Evolutionary conservation across 1,140 invertebrate genomes (phyloP).

Genomic region (Luehdorfia chinensis): DNA sequence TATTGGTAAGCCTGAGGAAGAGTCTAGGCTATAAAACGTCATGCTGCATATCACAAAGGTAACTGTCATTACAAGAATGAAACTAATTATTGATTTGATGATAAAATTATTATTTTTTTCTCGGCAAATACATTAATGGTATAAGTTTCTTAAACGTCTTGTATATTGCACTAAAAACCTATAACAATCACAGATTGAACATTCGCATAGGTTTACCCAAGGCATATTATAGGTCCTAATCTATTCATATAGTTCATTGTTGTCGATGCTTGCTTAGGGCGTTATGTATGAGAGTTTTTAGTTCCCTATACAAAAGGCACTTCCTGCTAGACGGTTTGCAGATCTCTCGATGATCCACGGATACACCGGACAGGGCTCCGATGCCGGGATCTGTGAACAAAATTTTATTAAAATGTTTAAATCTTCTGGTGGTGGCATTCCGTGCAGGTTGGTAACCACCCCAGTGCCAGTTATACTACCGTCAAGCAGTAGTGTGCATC

Average conservation of each 20-base stretch:
- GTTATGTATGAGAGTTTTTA: constrained; percentile 71
- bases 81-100: too few relatives aligned
- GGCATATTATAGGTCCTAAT: not conserved
- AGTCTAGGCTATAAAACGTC: too few relatives aligned
- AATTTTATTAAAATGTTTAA: constrained; percentile 1
- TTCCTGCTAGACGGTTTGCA: constrained; percentile 82
- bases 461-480: too few relatives aligned
- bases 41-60: too few relatives aligned
- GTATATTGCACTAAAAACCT: constrained; percentile 17
- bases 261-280: constrained; percentile 27
- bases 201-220: not conserved
- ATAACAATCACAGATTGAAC: constrained; percentile 7
- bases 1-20: too few relatives aligned
- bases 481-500: too few relatives aligned
- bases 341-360: constrained; percentile 83
- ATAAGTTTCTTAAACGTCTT: too few relatives aligned
- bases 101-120: too few relatives aligned
- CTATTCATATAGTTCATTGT: constrained; percentile 14
- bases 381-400: constrained; percentile 80
- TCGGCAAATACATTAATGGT: too few relatives aligned
- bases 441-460: too few relatives aligned
- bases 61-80: too few relatives aligned
- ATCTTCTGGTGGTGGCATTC: too few relatives aligned
- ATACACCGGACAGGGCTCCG: constrained; percentile 81
- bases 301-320: constrained; percentile 82